Percentiles rank a stretch among this genome's conserved stretches.
Conservation (phyloP, 2,888 invertebrate genomes). For the Polymixis lichenea region DNA sequence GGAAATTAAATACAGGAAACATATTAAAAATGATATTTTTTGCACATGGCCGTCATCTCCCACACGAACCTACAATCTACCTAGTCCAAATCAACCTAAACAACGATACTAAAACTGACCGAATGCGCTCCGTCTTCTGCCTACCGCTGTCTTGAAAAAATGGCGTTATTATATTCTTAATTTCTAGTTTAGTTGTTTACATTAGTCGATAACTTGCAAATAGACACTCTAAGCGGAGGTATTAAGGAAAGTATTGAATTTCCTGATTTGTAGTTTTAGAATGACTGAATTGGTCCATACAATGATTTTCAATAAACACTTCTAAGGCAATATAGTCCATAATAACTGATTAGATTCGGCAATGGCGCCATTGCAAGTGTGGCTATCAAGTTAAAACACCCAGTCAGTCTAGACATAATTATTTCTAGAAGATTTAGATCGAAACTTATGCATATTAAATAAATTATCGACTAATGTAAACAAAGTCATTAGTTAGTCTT, state of each 20-base stretch:
- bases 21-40: conserved; percentile 31
- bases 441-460: not conserved
- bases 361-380: not conserved
- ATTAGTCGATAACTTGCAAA: conserved; percentile 57
- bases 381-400: not conserved
- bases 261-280: not conserved
- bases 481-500: conserved; percentile 25
- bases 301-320: not conserved
- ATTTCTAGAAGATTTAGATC: not conserved
- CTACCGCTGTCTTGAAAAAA: conserved; percentile 80
- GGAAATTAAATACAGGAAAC: not conserved
- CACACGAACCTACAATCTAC: conserved; percentile 64
- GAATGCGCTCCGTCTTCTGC: conserved; percentile 69
- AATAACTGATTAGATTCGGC: not conserved
- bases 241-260: not conserved
- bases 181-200: conserved; percentile 22
- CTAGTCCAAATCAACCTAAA: conserved; percentile 69
- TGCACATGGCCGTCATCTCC: conserved; percentile 57
- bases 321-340: not conserved
- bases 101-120: conserved; percentile 67
- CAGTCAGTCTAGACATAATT: not conserved
- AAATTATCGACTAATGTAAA: conserved; percentile 38
- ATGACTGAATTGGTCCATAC: not conserved
- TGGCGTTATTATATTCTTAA: conserved; percentile 68
- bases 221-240: not conserved